Base-by-base conservation (phyloP, 2,888 invertebrate genomes). In the Cyaniris semiargus region DNA sequence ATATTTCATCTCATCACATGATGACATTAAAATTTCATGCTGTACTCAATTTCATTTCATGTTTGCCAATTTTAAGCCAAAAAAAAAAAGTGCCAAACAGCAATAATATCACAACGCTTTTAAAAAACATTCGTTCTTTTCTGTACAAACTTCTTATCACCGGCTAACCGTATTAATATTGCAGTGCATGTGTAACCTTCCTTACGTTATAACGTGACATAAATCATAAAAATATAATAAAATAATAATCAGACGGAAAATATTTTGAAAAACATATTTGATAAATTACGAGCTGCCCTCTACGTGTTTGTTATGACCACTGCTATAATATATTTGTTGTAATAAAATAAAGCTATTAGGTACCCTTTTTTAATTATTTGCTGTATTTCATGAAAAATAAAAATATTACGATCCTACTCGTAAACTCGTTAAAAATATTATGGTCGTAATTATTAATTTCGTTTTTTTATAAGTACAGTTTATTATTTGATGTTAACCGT, bases 201-300 rank as follows among this genome's bases (percentile, higher is more conserved):
- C 15, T 72, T 21, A 44, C 21, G 44, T 44, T 72, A 72, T 72
- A 23, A 72, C 72, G 72, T 72, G 72, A 72, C 72, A 72, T 72
- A 72, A 72, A 72, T 72, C 72, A 38, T 72, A 72, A 72, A 66
- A 72, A 72, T 21, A 44, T 44, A 44, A 44, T 72, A 72, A 44
- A 72, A 72, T 72, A 21, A 71, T 71, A 72, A 72, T 38, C 44
- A 72, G 13, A 72, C 38, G 38, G 38, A 72, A 72, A 44, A 72
- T 72, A 71, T 38, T 38, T n/a, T 21, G 38, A 71, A 71, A 34
- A 38, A 71, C 27, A 13, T 71, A 71, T 71, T 72, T 72, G 13
- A 21, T 72, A 23, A 72, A 38, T 34, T 72, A 38, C 44, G 44
- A 21, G 21, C 13, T 23, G 44, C 38, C 13, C 21, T 13, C 38